These are phyloP conservation scores for Sphecodes monilicornis DNA, from an alignment of 2,888 invertebrate genomes.

Conservation along the genomic window DNA sequence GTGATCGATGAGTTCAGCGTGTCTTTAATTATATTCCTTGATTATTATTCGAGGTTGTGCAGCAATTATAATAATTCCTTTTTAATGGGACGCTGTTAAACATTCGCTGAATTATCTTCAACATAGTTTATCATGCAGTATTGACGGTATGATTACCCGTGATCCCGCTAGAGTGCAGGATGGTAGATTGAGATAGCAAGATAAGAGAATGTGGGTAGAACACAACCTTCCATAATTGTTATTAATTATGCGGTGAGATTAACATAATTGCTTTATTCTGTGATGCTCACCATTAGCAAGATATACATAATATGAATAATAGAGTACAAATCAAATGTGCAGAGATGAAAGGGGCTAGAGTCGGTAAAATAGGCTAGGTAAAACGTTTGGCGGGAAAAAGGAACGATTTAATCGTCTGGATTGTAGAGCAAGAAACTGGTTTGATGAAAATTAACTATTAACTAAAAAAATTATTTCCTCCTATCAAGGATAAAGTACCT, in stretches of 20 bases:
- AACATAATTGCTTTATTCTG: neutral
- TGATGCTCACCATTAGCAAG: neutral
- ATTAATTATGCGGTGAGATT: neutral
- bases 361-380: conserved; percentile 10
- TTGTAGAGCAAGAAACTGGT: neutral
- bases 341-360: neutral
- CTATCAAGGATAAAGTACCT: too few species aligned
- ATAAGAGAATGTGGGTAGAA: neutral
- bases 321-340: neutral
- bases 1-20: neutral
- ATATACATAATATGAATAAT: neutral
- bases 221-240: neutral
- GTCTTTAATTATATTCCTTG: neutral
- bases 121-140: neutral
- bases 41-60: neutral
- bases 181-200: neutral
- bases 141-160: conserved; percentile 1
- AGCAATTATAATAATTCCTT: neutral
- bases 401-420: neutral
- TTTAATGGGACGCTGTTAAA: neutral
- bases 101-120: neutral
- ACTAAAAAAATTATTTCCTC: too few species aligned
- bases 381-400: neutral
- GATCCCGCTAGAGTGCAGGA: conserved; percentile 4
- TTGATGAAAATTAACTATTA: neutral